A percentile compares a stretch with the other conserved stretches of the same genome.
Conservation (phyloP, 2,797 vertebrate genomes). For the Catharus ustulatus region DNA sequence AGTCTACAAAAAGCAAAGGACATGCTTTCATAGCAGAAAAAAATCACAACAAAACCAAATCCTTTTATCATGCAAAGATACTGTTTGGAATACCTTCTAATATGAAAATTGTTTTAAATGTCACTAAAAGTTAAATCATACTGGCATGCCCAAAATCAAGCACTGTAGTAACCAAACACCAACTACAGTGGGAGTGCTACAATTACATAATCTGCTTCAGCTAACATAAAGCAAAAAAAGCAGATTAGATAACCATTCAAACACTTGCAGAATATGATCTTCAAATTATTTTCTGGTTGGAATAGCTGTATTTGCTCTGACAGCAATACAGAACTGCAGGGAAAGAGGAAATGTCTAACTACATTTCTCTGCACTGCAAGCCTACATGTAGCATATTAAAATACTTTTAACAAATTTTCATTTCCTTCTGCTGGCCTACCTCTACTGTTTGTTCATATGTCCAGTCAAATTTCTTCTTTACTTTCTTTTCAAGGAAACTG, state of each 20-base stretch:
- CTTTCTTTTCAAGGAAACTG: conserved; percentile 99
- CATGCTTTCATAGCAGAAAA: not conserved
- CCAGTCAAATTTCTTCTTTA: conserved; percentile 99
- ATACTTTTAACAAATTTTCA: not conserved
- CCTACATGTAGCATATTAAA: not conserved
- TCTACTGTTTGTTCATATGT: conserved; percentile 95
- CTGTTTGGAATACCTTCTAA: not conserved
- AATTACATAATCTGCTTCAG: not conserved
- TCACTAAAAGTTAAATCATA: not conserved
- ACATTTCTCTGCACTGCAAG: not conserved
- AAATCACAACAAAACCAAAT: not conserved
- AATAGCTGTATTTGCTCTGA: not conserved
- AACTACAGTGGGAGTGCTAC: not conserved
- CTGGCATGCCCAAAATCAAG: not conserved
- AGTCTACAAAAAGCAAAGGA: not conserved
- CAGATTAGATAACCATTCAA: not conserved
- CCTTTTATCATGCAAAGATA: not conserved
- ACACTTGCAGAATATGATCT: not conserved
- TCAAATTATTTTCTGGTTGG: not conserved
- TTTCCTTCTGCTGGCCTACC: conserved; percentile 75
- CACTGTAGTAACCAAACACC: not conserved
- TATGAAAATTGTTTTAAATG: not conserved
- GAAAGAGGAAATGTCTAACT: not conserved
- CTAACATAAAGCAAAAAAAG: not conserved
- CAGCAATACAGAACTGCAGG: not conserved